A percentile compares a stretch with the other conserved stretches of the same genome.
Evolutionary conservation across 1,140 invertebrate species (phyloP).

Genomic region (Orchesella cincta): DNA sequence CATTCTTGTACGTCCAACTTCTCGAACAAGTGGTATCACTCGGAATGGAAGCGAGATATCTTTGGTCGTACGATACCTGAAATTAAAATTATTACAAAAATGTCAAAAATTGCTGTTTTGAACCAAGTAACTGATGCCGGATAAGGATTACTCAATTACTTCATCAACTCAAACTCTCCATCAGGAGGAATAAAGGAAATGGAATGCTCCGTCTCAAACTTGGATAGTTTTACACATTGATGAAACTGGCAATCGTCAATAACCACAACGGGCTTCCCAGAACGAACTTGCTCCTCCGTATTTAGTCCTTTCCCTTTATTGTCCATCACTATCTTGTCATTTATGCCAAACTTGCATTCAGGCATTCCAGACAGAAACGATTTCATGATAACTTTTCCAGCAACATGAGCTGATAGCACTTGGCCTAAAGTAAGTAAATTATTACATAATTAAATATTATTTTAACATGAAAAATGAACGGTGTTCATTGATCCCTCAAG

Average conservation of each 20-base stretch:
- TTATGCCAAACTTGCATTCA: conserved; percentile 99
- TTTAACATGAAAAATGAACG: no score
- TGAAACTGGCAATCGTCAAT: conserved; percentile 99
- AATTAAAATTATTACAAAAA: conserved; percentile 35
- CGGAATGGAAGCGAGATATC: conserved; percentile 99
- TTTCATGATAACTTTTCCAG: conserved; percentile 99
- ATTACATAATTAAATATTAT: not conserved
- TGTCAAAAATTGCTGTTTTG: not conserved
- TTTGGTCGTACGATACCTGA: conserved; percentile 97
- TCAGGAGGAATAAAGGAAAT: conserved; percentile 99
- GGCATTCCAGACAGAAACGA: conserved; percentile 99
- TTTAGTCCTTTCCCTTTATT: conserved; percentile 81
- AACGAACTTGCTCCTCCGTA: conserved; percentile 81
- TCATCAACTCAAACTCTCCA: conserved; percentile 99
- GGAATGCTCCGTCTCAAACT: conserved; percentile 99
- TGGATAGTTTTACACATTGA: conserved; percentile 98
- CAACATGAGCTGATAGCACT: conserved; percentile 97
- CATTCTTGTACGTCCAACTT: conserved; percentile 98
- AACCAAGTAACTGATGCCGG: not conserved
- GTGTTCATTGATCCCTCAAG: no score
- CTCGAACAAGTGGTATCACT: conserved; percentile 96
- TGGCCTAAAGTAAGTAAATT: conserved; percentile 70
- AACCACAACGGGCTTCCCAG: conserved; percentile 93
- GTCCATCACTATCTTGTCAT: conserved; percentile 98
- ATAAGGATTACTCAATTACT: conserved; percentile 61